phyloP scores from a whole-genome alignment of 1,140 invertebrate genomes.

The Drosophila subobscura region DNA sequence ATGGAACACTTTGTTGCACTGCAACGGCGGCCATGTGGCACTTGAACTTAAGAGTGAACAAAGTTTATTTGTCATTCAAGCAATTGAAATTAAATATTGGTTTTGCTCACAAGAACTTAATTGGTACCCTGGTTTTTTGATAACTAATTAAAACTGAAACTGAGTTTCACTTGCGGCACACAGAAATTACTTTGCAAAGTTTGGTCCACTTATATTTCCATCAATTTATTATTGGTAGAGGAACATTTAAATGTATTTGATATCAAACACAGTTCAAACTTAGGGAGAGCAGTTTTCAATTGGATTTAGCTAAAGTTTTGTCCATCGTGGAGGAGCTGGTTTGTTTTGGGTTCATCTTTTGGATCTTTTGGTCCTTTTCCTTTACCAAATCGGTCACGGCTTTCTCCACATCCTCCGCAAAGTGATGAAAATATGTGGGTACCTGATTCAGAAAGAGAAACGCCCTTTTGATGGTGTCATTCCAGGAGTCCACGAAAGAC shows the following conservation, averaged over 20 bases:
- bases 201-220: not conserved
- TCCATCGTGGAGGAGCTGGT: no score
- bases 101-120: not conserved
- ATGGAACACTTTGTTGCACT: slow-evolving; percentile 66
- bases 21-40: slow-evolving; percentile 12
- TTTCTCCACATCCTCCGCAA: slow-evolving; percentile 16
- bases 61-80: not conserved
- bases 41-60: not conserved
- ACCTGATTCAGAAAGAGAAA: slow-evolving; percentile 10
- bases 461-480: slow-evolving; percentile 31
- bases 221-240: not conserved
- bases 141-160: no score
- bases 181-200: no score
- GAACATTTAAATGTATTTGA: not conserved
- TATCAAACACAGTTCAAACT: not conserved
- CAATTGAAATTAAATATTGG: not conserved
- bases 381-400: not conserved
- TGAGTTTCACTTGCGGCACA: no score
- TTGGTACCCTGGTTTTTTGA: no score
- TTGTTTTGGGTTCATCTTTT: no score
- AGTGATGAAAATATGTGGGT: slow-evolving; percentile 19
- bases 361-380: not conserved
- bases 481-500: slow-evolving; percentile 38
- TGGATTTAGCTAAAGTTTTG: not conserved
- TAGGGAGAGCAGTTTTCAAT: no score